phyloP scores from a whole-genome alignment of 1,140 invertebrate species.

The Archivesica marissinica region DNA sequence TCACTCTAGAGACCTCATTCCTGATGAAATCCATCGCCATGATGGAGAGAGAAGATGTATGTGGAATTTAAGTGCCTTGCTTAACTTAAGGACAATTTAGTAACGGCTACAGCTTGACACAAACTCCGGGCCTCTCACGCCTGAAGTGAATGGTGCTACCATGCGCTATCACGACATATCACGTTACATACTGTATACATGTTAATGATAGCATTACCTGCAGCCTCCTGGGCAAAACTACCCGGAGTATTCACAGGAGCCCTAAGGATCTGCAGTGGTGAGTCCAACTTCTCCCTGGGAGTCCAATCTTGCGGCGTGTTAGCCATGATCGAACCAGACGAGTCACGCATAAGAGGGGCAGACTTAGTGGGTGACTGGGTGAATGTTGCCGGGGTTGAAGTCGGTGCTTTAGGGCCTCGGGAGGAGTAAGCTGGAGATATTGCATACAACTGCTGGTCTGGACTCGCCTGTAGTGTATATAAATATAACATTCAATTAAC shows the following conservation, averaged over 20 bases:
- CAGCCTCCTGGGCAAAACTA: constrained; percentile 58
- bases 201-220: constrained; percentile 41
- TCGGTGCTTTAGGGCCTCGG: constrained; percentile 70
- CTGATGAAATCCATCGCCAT: too few relatives aligned
- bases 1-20: too few relatives aligned
- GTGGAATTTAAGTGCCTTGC: too few relatives aligned
- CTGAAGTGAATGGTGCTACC: too few relatives aligned
- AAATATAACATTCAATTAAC: too few relatives aligned
- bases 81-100: too few relatives aligned
- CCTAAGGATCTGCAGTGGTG: constrained; percentile 64
- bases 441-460: constrained; percentile 60
- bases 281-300: constrained; percentile 40
- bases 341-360: constrained; percentile 13
- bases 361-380: constrained; percentile 57
- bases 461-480: constrained; percentile 17
- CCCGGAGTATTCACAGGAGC: constrained; percentile 70
- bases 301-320: constrained; percentile 22
- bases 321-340: constrained; percentile 16
- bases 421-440: constrained; percentile 70
- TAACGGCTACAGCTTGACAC: too few relatives aligned
- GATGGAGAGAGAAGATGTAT: too few relatives aligned
- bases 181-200: not conserved
- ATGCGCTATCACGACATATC: too few relatives aligned
- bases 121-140: too few relatives aligned
- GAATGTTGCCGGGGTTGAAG: constrained; percentile 69